A percentile compares a stretch with the other conserved stretches of the same genome.
Evolutionary conservation across 2,797 vertebrate genomes (phyloP).

Genomic region (Manis pentadactyla): DNA sequence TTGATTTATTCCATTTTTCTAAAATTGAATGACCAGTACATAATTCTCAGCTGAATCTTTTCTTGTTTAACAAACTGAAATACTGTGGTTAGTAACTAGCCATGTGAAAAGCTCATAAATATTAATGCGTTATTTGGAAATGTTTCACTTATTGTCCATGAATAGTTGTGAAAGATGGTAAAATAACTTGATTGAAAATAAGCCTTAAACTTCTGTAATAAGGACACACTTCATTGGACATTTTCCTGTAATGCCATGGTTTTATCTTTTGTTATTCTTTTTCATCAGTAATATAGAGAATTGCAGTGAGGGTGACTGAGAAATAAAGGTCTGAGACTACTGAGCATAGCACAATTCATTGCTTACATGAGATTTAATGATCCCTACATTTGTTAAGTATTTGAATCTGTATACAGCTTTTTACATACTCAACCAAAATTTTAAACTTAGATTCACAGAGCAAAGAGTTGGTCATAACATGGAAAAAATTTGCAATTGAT

Average conservation of each 20-base stretch:
- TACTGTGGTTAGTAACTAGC: conserved; percentile 82
- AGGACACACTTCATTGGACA: conserved; percentile 69
- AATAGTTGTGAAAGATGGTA: conserved; percentile 57
- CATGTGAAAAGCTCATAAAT: conserved; percentile 85
- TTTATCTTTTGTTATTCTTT: conserved; percentile 78
- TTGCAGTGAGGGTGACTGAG: not conserved
- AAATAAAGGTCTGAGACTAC: conserved; percentile 54
- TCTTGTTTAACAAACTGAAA: conserved; percentile 85
- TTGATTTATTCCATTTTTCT: conserved; percentile 79
- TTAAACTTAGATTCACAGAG: not conserved
- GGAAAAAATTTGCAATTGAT: not conserved
- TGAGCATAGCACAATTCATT: conserved; percentile 39
- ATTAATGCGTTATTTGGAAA: conserved; percentile 84
- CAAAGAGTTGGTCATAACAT: not conserved
- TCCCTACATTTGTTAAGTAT: conserved; percentile 42
- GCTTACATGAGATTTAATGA: conserved; percentile 57
- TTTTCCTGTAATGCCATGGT: conserved; percentile 56
- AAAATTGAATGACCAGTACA: conserved; percentile 83
- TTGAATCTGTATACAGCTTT: not conserved
- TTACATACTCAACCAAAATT: not conserved
- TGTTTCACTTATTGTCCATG: conserved; percentile 77
- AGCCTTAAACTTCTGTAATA: conserved; percentile 68
- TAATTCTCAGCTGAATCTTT: conserved; percentile 84
- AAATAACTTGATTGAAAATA: conserved; percentile 76
- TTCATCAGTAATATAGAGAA: conserved; percentile 59